phyloP scores from a whole-genome alignment of 2,888 invertebrate genomes.

The Tortricodes alternella region DNA sequence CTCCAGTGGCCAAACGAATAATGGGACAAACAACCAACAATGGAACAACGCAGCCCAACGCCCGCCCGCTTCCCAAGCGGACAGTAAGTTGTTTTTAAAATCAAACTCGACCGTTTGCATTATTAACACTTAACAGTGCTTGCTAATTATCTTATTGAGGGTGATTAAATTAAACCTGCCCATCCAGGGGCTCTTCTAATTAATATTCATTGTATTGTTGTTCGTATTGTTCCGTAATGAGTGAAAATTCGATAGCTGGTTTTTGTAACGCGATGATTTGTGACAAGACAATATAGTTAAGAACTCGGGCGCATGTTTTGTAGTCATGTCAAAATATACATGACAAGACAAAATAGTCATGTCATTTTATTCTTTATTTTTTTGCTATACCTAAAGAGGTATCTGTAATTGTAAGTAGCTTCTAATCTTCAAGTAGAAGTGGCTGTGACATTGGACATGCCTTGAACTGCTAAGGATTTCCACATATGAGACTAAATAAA shows the following conservation, averaged over 20 bases:
- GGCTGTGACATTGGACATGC: too few species aligned
- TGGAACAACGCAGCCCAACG: conserved; percentile 78
- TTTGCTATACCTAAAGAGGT: too few species aligned
- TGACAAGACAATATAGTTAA: too few species aligned
- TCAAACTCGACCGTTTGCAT: conserved; percentile 37
- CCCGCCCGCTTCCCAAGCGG: conserved; percentile 78
- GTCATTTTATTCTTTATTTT: too few species aligned
- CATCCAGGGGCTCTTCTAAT: conserved; percentile 1
- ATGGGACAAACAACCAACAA: conserved; percentile 75
- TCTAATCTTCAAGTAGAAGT: too few species aligned
- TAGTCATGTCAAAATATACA: too few species aligned
- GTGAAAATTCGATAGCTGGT: background rate
- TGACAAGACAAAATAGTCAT: too few species aligned
- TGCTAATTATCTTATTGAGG: conserved; percentile 32
- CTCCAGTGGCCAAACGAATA: conserved; percentile 72
- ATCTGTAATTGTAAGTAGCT: too few species aligned
- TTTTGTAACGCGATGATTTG: background rate
- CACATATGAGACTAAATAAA: too few species aligned
- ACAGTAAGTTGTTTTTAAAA: conserved; percentile 65
- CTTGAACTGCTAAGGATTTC: too few species aligned
- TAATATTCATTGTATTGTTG: background rate
- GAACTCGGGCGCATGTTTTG: background rate
- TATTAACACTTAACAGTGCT: conserved; percentile 34
- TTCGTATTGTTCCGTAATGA: too few species aligned
- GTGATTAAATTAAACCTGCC: conserved; percentile 22